Conservation (phyloP, 2,888 invertebrate species). For the Dioctria linearis region DNA sequence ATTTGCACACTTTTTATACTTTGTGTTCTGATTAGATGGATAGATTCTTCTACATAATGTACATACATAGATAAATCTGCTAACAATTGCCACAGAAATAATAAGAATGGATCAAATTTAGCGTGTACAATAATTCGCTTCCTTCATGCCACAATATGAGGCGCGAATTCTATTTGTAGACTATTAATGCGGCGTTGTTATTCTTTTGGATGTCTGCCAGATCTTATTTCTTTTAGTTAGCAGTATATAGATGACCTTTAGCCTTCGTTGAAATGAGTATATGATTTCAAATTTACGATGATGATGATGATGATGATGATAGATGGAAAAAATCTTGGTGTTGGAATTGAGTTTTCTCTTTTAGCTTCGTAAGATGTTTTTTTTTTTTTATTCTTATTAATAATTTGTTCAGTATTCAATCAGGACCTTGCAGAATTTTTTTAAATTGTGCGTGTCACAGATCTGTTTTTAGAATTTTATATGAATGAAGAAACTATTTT, state of each 20-base stretch:
- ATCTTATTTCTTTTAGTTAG: background rate
- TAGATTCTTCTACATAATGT: too few relatives aligned
- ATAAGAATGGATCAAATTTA: background rate
- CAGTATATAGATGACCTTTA: background rate
- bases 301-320: background rate
- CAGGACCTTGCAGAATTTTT: too few relatives aligned
- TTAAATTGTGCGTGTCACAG: too few relatives aligned
- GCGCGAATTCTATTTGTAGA: constrained; percentile 1
- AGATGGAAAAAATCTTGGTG: too few relatives aligned
- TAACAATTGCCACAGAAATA: background rate
- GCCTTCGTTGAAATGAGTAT: background rate
- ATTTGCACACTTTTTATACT: background rate
- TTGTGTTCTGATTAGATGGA: too few relatives aligned
- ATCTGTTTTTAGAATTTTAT: too few relatives aligned
- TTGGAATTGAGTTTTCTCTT: too few relatives aligned
- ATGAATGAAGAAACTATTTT: too few relatives aligned
- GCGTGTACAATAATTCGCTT: background rate
- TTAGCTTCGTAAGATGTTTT: too few relatives aligned
- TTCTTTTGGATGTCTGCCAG: constrained; percentile 5
- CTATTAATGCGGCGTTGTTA: constrained; percentile 1
- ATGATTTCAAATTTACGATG: background rate
- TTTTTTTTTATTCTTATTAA: too few relatives aligned
- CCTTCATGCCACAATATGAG: constrained; percentile 7
- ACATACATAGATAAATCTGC: background rate
- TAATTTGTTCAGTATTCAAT: too few relatives aligned